These are phyloP conservation scores for Eupithecia pulchellata DNA, from an alignment of 2,888 invertebrate species.

Conservation along the genomic window DNA sequence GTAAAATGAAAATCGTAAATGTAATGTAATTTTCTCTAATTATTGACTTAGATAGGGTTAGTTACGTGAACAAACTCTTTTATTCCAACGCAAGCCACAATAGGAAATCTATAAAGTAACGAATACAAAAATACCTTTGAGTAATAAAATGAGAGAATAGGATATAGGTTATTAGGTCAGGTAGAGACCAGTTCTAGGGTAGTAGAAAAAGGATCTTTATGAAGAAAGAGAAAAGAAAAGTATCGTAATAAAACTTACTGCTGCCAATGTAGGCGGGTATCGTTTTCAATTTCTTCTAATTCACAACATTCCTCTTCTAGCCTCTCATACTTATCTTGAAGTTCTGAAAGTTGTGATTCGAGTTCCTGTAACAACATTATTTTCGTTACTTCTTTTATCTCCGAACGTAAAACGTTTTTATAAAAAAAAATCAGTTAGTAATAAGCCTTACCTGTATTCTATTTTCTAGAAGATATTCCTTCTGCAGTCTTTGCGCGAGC, in stretches of 20 bases:
- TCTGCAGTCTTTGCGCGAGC: slow-evolving; percentile 86
- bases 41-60: no score
- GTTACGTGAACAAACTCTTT: no score
- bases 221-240: background rate
- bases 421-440: background rate
- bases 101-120: no score
- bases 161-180: no score
- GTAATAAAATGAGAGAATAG: no score
- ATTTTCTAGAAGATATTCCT: slow-evolving; percentile 84
- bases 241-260: slow-evolving; percentile 69
- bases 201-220: no score
- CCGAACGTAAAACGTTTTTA: background rate
- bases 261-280: slow-evolving; percentile 87
- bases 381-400: background rate
- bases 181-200: no score
- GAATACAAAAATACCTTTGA: no score
- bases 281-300: slow-evolving; percentile 91
- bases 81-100: no score
- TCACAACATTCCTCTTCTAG: slow-evolving; percentile 90
- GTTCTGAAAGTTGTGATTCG: slow-evolving; percentile 81
- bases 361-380: slow-evolving; percentile 73
- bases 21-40: no score
- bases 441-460: slow-evolving; percentile 70
- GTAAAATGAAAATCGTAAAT: no score
- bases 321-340: slow-evolving; percentile 87